Percentiles rank a stretch among this genome's conserved stretches.
These are phyloP conservation scores for Dendrolimus houi DNA, from an alignment of 2,888 invertebrate genomes.

Conservation along the genomic window DNA sequence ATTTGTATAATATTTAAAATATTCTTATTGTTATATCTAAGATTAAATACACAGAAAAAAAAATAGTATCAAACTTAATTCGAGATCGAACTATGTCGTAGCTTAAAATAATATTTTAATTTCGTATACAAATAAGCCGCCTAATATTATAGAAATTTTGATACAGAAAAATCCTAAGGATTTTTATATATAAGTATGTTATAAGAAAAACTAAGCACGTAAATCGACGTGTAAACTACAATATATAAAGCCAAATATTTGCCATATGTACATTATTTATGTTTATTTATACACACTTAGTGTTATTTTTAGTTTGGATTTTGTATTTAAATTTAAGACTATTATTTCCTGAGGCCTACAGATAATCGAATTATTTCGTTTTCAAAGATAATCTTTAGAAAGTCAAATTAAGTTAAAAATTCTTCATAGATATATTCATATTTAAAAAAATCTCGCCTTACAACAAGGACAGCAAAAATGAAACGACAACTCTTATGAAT, in stretches of 20 bases:
- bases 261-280: constrained; percentile 68
- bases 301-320: constrained; percentile 43
- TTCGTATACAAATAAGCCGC: neutral
- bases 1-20: no score
- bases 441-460: no score
- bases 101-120: neutral
- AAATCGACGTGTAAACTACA: constrained; percentile 35
- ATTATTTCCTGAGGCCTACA: constrained; percentile 10
- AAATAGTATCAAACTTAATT: no score
- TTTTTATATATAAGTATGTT: constrained; percentile 3
- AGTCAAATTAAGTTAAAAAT: no score
- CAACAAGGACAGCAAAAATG: no score
- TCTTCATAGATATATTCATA: no score
- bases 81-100: no score
- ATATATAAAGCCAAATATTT: constrained; percentile 73
- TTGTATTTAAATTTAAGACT: constrained; percentile 17
- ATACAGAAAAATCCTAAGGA: constrained; percentile 1
- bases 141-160: neutral
- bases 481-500: no score
- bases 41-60: no score
- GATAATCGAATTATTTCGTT: neutral
- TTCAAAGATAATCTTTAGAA: no score
- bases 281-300: constrained; percentile 51
- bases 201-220: constrained; percentile 16
- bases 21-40: no score